Percentiles rank a stretch among this genome's conserved stretches.
Evolutionary conservation across 1,140 invertebrate species (phyloP).

Genomic region (Pomacea maculata): DNA sequence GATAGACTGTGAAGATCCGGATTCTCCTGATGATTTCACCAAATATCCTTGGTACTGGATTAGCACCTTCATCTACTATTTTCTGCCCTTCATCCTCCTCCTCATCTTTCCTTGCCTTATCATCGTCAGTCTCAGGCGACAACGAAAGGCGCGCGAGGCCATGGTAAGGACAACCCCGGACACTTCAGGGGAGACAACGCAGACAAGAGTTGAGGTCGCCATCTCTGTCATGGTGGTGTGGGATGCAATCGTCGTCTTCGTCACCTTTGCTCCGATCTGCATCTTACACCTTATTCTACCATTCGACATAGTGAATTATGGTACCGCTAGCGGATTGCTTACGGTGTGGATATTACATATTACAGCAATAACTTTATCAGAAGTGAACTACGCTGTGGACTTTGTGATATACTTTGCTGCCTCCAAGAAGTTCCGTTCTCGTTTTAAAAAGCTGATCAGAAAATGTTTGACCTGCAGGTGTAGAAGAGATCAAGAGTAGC

Average conservation of each 20-base stretch:
- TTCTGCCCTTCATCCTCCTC: constrained; percentile 19
- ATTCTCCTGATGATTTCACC: not conserved
- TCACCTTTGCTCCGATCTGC: constrained; percentile 23
- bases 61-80: not conserved
- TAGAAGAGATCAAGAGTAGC: no score
- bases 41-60: constrained; percentile 20
- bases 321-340: not conserved
- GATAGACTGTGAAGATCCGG: not conserved
- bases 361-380: constrained; percentile 21
- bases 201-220: not conserved
- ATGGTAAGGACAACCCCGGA: not conserved
- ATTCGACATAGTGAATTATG: no score
- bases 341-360: constrained; percentile 9
- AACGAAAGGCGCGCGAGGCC: not conserved
- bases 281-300: not conserved
- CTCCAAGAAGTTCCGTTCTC: not conserved
- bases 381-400: constrained; percentile 34
- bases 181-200: not conserved
- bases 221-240: constrained; percentile 28
- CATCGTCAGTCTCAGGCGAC: no score
- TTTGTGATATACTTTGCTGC: constrained; percentile 36
- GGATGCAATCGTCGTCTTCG: constrained; percentile 21
- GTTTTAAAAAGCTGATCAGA: constrained; percentile 19
- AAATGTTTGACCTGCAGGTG: not conserved
- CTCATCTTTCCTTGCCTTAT: constrained; percentile 19